A percentile compares a stretch with the other conserved stretches of the same genome.
These are phyloP conservation scores for Protophormia terraenovae DNA, from an alignment of 2,888 invertebrate species.

Conservation along the genomic window DNA sequence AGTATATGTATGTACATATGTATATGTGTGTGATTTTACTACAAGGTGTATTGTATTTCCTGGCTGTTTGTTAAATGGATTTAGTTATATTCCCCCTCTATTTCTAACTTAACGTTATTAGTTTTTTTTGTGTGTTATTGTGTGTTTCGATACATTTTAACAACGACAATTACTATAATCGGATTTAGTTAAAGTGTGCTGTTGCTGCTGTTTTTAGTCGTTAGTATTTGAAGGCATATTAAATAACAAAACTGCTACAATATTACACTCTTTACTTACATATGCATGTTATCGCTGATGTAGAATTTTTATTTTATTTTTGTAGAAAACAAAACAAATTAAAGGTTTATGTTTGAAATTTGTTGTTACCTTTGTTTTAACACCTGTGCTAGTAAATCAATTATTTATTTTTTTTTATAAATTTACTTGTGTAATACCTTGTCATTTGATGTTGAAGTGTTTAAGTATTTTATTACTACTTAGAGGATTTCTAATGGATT, in stretches of 20 bases:
- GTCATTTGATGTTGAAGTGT: background rate
- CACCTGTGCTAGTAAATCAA: constrained; percentile 42
- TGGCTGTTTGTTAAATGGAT: constrained; percentile 49
- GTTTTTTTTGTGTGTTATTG: background rate
- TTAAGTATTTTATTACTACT: background rate
- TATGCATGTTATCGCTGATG: background rate
- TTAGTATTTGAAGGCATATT: constrained; percentile 48
- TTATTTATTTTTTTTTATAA: background rate
- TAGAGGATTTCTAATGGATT: too few relatives aligned
- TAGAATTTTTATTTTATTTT: background rate
- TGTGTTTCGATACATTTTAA: constrained; percentile 55
- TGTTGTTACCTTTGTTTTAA: background rate
- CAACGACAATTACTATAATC: constrained; percentile 76
- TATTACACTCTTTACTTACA: background rate
- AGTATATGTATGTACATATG: background rate
- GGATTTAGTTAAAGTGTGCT: constrained; percentile 72
- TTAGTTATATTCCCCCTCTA: background rate
- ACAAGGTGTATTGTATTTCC: constrained; percentile 53
- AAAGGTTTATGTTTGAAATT: background rate
- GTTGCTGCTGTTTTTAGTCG: constrained; percentile 12
- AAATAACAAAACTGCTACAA: constrained; percentile 28
- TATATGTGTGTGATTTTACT: constrained; percentile 7
- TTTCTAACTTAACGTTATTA: constrained; percentile 16
- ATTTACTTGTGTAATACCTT: background rate
- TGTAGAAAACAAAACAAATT: background rate